Percentiles rank a stretch among this genome's conserved stretches.
phyloP scores from a whole-genome alignment of 2,797 vertebrate species.

The Enteromius thamalakanensis region DNA sequence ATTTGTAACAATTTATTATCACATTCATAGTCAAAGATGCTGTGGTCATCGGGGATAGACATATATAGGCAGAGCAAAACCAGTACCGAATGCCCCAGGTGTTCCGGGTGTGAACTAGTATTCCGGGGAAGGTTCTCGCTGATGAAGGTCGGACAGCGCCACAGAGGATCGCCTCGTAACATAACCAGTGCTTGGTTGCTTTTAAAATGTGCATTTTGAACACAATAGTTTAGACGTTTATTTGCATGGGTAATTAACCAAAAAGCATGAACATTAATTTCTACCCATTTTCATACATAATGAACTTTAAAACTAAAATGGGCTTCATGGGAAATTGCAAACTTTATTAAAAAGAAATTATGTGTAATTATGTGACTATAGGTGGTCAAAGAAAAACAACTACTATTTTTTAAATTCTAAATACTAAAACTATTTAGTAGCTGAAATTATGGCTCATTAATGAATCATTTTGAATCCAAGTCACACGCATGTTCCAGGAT shows the following conservation, averaged over 20 bases:
- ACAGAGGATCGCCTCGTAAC: too few relatives aligned
- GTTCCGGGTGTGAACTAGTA: too few relatives aligned
- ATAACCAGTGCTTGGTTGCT: neutral
- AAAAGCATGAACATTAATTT: neutral
- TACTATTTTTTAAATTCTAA: neutral
- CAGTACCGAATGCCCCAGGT: too few relatives aligned
- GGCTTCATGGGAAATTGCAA: neutral
- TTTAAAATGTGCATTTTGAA: neutral
- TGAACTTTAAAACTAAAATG: neutral
- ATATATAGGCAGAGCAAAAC: too few relatives aligned
- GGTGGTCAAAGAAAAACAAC: neutral
- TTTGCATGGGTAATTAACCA: constrained; percentile 3
- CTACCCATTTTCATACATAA: neutral
- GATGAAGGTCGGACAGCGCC: too few relatives aligned
- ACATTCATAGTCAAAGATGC: too few relatives aligned
- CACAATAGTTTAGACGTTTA: neutral
- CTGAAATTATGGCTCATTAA: neutral
- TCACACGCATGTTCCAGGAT: neutral
- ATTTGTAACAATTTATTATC: too few relatives aligned
- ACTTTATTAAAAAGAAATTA: neutral
- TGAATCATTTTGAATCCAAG: neutral
- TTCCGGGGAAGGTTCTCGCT: too few relatives aligned
- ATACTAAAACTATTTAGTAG: neutral
- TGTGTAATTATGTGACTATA: constrained; percentile 15
- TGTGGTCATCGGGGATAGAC: too few relatives aligned